Conservation (phyloP, 2,797 vertebrate genomes). For the Euphonia xanthogaster region DNA sequence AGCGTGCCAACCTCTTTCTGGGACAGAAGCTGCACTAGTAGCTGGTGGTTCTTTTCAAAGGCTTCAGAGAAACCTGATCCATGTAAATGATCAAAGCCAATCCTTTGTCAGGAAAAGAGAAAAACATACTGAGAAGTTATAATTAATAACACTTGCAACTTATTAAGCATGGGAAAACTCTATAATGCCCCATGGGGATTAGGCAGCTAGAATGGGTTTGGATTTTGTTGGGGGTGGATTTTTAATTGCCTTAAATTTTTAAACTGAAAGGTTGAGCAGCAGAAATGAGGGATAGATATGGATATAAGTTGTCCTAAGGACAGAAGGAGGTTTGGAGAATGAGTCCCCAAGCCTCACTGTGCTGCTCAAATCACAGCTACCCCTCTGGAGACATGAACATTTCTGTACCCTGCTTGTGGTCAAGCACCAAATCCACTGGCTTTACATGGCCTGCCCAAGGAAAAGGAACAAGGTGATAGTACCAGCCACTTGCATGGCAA, state of each 20-base stretch:
- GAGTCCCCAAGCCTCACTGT: background rate
- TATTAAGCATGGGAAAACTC: background rate
- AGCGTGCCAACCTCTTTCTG: background rate
- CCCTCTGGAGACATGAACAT: background rate
- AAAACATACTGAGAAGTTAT: background rate
- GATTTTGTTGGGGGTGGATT: rapidly evolving
- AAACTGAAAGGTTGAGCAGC: background rate
- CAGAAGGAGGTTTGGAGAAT: background rate
- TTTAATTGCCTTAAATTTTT: background rate
- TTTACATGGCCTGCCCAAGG: background rate
- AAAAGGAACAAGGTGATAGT: background rate
- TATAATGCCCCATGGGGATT: background rate
- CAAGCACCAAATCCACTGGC: background rate
- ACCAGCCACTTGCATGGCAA: background rate
- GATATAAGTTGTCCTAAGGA: background rate
- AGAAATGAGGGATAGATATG: background rate
- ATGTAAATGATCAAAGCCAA: background rate
- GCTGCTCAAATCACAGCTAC: background rate
- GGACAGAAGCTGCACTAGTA: background rate
- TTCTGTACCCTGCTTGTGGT: background rate
- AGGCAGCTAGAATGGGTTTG: background rate
- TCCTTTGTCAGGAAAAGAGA: background rate
- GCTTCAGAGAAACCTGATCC: background rate
- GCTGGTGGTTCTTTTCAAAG: background rate
- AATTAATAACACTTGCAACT: background rate